These are phyloP conservation scores for Opisthocomus hoazin DNA, from an alignment of 2,113 vertebrate genomes.

Conservation along the genomic window DNA sequence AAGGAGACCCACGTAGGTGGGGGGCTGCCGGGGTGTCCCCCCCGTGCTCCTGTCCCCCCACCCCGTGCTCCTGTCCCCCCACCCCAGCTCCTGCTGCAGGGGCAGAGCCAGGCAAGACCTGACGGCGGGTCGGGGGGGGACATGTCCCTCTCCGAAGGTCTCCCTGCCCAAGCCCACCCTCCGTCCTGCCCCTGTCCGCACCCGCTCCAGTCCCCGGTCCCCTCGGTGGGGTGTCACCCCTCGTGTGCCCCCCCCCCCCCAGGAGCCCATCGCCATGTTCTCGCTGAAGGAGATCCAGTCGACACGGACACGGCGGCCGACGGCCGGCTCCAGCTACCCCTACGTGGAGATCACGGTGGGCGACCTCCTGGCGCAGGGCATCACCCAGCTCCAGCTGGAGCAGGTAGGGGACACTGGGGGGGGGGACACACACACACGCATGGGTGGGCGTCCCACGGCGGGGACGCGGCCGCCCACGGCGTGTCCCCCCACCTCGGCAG, in stretches of 20 bases:
- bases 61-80: no score
- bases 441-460: fast-evolving
- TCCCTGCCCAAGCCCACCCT: no score
- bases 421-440: no score
- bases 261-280: conserved; percentile 87
- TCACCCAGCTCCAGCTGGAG: conserved; percentile 92
- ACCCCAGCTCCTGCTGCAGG: not conserved
- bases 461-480: fast-evolving
- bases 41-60: no score
- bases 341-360: conserved; percentile 92
- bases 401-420: conserved; percentile 72
- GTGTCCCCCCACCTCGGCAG: conserved; percentile 55
- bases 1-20: conserved; percentile 89
- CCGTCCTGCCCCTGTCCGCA: fast-evolving
- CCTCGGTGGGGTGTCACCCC: not conserved
- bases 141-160: not conserved
- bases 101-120: not conserved
- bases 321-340: conserved; percentile 86
- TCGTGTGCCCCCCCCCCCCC: fast-evolving
- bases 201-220: fast-evolving
- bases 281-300: conserved; percentile 93
- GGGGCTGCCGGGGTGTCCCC: not conserved
- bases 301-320: conserved; percentile 85
- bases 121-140: not conserved
- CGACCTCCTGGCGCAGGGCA: conserved; percentile 81